phyloP scores from a whole-genome alignment of 30 jellyfish, hydroid and myxozoan species.

The Turritopsis dohrnii region DNA sequence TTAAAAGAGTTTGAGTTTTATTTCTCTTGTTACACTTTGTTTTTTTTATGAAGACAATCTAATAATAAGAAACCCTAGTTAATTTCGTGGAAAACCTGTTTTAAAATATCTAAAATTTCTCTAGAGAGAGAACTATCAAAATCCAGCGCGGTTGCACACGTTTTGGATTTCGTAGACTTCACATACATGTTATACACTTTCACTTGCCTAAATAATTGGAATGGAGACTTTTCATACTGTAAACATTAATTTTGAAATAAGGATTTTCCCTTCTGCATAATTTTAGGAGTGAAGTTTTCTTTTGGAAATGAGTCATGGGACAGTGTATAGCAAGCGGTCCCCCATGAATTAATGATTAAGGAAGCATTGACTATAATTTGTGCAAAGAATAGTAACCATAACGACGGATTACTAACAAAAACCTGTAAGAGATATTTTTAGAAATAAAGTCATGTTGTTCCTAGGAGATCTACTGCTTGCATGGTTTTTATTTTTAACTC shows the following conservation, averaged over 20 bases:
- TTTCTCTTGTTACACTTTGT: too few relatives aligned
- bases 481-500: background rate
- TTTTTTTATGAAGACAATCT: too few relatives aligned
- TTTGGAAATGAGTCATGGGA: background rate
- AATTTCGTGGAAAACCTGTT: too few relatives aligned
- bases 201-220: too few relatives aligned
- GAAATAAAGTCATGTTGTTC: background rate
- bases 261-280: background rate
- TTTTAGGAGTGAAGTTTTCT: background rate
- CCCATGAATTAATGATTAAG: background rate
- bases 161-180: too few relatives aligned
- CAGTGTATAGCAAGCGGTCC: background rate
- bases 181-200: too few relatives aligned
- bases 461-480: background rate
- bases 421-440: background rate
- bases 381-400: background rate
- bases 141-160: too few relatives aligned
- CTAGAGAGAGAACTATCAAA: too few relatives aligned
- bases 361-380: background rate
- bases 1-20: too few relatives aligned
- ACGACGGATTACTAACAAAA: background rate
- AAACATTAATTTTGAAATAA: background rate
- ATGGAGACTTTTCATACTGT: too few relatives aligned
- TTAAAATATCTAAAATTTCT: too few relatives aligned
- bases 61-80: too few relatives aligned